Percentiles rank a stretch among this genome's conserved stretches.
These are phyloP conservation scores for Ctenicera cuprea DNA, from an alignment of 2,888 invertebrate genomes.

Conservation along the genomic window DNA sequence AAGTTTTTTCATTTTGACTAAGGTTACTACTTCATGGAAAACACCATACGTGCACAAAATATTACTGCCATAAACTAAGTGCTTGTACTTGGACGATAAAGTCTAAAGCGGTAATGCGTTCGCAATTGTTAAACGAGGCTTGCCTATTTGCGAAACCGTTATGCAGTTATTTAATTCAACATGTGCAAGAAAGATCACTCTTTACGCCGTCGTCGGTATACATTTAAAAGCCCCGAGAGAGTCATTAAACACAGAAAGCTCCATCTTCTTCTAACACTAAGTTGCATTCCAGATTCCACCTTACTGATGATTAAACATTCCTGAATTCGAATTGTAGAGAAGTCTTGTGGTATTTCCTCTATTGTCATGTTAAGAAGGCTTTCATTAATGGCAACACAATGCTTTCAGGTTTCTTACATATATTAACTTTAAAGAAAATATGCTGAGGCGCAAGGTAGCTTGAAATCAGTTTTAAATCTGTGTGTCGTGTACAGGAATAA, in stretches of 20 bases:
- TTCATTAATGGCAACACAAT: no score
- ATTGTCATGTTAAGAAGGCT: no score
- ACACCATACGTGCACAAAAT: neutral
- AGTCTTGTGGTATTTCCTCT: no score
- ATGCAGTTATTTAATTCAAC: slow-evolving; percentile 8
- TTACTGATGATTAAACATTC: slow-evolving; percentile 8
- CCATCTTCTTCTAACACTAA: neutral
- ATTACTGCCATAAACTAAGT: neutral
- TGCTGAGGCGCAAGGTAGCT: no score
- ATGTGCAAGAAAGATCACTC: slow-evolving; percentile 12
- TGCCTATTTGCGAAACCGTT: slow-evolving; percentile 1
- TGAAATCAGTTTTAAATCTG: no score
- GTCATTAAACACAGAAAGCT: neutral
- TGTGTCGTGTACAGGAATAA: no score
- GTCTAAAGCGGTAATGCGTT: neutral
- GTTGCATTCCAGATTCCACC: neutral
- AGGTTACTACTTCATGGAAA: neutral
- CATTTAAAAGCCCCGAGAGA: slow-evolving; percentile 4
- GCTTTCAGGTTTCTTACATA: no score
- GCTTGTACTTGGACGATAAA: neutral
- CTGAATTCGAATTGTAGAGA: neutral
- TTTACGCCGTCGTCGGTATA: neutral
- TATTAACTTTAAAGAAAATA: no score
- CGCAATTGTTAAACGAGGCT: slow-evolving; percentile 4
- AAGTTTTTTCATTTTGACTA: no score